Evolutionary conservation across 1,140 invertebrate genomes (phyloP), one percentile per base, ranked within the genome.

Genomic region (Drosophila cardini): DNA sequence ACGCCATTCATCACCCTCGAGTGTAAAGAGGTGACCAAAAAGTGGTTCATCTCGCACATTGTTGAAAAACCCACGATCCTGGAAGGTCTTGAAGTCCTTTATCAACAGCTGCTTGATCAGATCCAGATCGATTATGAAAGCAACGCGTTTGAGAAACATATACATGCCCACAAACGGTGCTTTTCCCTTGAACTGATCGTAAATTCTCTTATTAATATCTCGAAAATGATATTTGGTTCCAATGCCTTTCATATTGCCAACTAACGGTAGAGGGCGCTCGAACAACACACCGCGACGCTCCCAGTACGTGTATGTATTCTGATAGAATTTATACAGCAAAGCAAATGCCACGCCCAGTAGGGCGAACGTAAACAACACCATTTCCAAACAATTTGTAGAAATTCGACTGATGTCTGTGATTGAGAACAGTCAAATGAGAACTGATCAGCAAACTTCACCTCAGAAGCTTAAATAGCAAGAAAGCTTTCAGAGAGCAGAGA

Each of bases 1-100:
- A 61, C 92, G 93, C 95, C 95, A 95, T 34, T 91, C 91, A 46
- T 92, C 91, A 3, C 91, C 92, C 30, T 93, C 91, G 0, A 93
- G 67, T 5, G 90, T 89, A 1, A 94, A 92, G 1, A 94, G 76
- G 76, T 94, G 93, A 0, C 91, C 93, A 0, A 93, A 93, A 1
- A 94, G 72, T 0, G 93, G 94, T 71, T 94, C 94, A 6, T 91
- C 90, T 15, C 92, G 76, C 15, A 93, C 92, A 56, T 94, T 93
- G 52, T 91, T 90, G 61, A 93, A 94, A 11, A 93, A 71, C 0
- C 93, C 92, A 34, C 94, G 91, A 80, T 92, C 83, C 4, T 73
- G 60, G 48, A 92, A 92, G 36, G 74, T 36, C 1, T 67, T 42
- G 26, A 92, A 92, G 53, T 92, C 92, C 38, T 92, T 92, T 6